phyloP scores from a whole-genome alignment of 2,797 vertebrate species.

The Tolypeutes matacus region DNA sequence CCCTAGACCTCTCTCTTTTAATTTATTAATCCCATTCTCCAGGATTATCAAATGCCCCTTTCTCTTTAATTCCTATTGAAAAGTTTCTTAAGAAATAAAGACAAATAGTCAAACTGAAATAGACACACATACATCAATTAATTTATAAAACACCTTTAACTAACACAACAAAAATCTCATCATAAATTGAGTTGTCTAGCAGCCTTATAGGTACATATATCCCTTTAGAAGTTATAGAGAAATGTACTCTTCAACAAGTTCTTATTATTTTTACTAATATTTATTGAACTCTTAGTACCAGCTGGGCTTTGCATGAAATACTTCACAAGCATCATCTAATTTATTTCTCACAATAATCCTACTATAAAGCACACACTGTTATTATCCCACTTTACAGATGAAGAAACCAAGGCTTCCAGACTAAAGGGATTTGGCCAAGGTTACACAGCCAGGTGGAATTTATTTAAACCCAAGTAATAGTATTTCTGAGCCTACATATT shows the following conservation, averaged over 20 bases:
- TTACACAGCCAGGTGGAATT: constrained; percentile 6
- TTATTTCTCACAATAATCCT: background rate
- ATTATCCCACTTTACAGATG: background rate
- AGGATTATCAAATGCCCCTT: background rate
- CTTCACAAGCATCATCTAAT: background rate
- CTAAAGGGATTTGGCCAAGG: background rate
- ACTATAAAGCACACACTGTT: background rate
- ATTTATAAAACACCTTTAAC: constrained; percentile 6
- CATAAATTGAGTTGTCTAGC: background rate
- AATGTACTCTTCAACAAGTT: background rate
- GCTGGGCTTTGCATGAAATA: background rate
- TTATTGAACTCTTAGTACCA: background rate
- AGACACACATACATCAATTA: background rate
- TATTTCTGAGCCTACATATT: background rate
- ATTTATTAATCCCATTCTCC: background rate
- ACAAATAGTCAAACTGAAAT: constrained; percentile 1
- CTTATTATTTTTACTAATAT: background rate
- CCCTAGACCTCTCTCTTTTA: background rate
- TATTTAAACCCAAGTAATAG: background rate
- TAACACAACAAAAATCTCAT: background rate
- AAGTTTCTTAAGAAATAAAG: constrained; percentile 2
- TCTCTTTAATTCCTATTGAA: background rate
- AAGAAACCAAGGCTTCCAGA: constrained; percentile 1
- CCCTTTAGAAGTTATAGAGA: background rate
- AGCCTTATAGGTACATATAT: background rate